Percentiles rank a stretch among this genome's conserved stretches.
Evolutionary conservation across 2,888 invertebrate species (phyloP).

Genomic region (Pristionchus exspectatus): DNA sequence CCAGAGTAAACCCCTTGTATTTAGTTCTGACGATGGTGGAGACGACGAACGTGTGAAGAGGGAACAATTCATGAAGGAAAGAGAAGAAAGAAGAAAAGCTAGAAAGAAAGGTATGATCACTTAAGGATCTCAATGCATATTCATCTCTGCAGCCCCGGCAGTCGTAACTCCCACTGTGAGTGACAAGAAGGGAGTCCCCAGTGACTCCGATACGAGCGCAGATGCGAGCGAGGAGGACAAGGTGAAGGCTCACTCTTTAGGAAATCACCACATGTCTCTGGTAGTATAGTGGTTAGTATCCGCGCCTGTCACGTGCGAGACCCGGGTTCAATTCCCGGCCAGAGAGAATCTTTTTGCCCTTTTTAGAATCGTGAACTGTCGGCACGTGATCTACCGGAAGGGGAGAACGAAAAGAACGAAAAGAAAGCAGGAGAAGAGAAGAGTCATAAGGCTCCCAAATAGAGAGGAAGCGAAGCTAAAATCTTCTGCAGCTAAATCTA

Average conservation of each 20-base stretch:
- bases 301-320: slow-evolving; percentile 72
- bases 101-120: not conserved
- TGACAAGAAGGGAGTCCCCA: slow-evolving; percentile 1
- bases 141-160: not conserved
- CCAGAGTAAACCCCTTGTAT: not conserved
- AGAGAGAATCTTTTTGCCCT: slow-evolving; percentile 59
- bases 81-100: slow-evolving; percentile 28
- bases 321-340: slow-evolving; percentile 73
- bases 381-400: slow-evolving; percentile 21
- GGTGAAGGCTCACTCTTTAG: not conserved
- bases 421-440: slow-evolving; percentile 1
- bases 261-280: not conserved
- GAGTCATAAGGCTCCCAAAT: not conserved
- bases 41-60: not conserved
- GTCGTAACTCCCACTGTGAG: not conserved
- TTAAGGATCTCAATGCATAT: not conserved
- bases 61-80: slow-evolving; percentile 11
- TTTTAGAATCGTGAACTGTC: not conserved
- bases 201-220: slow-evolving; percentile 9
- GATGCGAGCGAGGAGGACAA: not conserved
- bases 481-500: not conserved
- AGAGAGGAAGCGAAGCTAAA: not conserved
- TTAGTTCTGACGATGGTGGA: not conserved
- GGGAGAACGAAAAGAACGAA: not conserved
- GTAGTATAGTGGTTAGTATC: slow-evolving; percentile 72